Base-by-base conservation (phyloP, 2,113 vertebrate genomes). In the Amazona vittata region DNA sequence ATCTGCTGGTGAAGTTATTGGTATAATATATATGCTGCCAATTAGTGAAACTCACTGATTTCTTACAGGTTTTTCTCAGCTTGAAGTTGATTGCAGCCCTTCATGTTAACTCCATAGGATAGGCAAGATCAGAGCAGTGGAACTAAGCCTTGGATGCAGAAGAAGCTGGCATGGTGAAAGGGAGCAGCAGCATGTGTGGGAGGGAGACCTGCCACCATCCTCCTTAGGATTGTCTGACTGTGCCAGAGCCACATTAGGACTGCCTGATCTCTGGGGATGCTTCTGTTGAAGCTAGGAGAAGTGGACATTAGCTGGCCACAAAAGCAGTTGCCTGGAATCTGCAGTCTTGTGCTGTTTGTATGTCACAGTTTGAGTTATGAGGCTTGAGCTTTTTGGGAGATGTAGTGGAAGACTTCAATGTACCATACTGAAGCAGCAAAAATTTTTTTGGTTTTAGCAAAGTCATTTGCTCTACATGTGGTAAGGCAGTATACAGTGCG, bases 1-100 rank as follows among this genome's bases (percentile, higher is more conserved):
- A 93, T 85, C 70, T 76, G 53, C 74, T 67, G 53, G 57, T 93
- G 86, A 94, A 95, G 81, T 96, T 95, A 93, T 94, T 94, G 89
- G 67, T 94, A 55, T 95, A 95, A 96, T 95, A 63, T 71, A 60
- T 59, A 47, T 43, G 25, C 46, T 91, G 74, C 62, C 91, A 94
- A 53, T 93, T 94, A 87, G 80, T 43, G 70, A 47, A 86, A 77
- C 41, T 68, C 11, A 0, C 15, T 29, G 16, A 29, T 83, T 90
- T 84, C 80, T 80, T 94, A 29, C 39, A 12, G 3, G 3, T 73
- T 93, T 87, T 92, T 83, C 41, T 85, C 26, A 69, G 71, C 25
- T 52, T 74, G 86, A 57, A 69, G 53, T 86, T 65, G 67, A 47
- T 18, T 73, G 41, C 15, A 59, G 41, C 49, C 37, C 28, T 75